Percentiles rank a stretch among this genome's conserved stretches.
phyloP scores from a whole-genome alignment of 2,113 vertebrate species.

The Enhydra lutris region DNA sequence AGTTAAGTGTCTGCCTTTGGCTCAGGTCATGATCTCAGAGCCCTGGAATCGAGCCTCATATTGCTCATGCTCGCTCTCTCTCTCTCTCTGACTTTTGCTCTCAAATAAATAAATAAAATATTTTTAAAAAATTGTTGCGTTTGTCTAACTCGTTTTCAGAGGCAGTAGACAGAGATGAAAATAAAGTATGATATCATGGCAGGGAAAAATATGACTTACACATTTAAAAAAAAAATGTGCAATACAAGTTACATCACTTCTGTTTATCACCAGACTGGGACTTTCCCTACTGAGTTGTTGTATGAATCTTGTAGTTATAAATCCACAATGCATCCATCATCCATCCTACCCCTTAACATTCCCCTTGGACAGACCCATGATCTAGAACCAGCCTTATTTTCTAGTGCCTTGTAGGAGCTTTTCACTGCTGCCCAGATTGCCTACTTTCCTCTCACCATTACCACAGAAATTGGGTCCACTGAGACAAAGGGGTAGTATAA shows the following conservation, averaged over 20 bases:
- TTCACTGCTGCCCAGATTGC: background rate
- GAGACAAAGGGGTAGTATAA: background rate
- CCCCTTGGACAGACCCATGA: background rate
- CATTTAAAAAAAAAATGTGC: background rate
- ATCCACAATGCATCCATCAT: background rate
- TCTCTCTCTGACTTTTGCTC: background rate
- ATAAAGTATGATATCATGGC: background rate
- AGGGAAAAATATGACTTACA: background rate
- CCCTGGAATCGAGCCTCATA: background rate
- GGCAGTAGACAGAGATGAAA: background rate
- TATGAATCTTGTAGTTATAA: background rate
- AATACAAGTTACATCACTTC: background rate
- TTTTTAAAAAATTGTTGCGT: rapidly evolving
- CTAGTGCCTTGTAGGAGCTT: background rate
- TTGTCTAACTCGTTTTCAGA: background rate
- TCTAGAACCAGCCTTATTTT: background rate
- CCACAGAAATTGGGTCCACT: background rate
- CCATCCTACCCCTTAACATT: background rate
- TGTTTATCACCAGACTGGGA: background rate
- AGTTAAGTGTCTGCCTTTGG: background rate
- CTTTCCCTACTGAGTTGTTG: background rate
- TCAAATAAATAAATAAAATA: background rate
- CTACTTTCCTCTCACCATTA: background rate
- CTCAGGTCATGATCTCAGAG: background rate
- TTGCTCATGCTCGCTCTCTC: too few relatives aligned